Evolutionary conservation across 2,888 invertebrate species (phyloP), one percentile per base, ranked within the genome.

Genomic region (Bembecia ichneumoniformis): DNA sequence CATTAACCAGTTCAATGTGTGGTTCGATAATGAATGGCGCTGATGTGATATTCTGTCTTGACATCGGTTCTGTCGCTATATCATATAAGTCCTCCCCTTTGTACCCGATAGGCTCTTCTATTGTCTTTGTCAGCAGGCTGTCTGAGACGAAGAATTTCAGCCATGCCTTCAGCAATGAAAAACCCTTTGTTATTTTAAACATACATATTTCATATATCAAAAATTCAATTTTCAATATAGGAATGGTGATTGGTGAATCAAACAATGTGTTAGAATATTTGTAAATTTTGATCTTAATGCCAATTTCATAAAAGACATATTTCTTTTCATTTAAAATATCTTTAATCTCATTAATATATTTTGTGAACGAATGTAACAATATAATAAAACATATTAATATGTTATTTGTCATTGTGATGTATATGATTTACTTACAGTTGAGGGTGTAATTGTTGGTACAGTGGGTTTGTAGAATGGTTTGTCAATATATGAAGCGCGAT

Each of bases 391-490:
- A n/a, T 7, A 28, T 16, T 52, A 46, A 48, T 48, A 55, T 51
- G 48, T 28, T 50, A 20, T 45, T 43, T 28, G 50, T 35, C 5
- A 17, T 43, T 47, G 11, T 40, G 13, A 40, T 10, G 7, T 40
- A 28, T 28, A 9, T 9, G 28, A 28, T 28, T 67, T 78, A 82
- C 88, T 87, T 80, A 88, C 86, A 75, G 82, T 86, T 66, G 87
- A 80, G 61, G 89, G 75, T 62, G 89, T 89, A 51, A 90, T 78
- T 53, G 88, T 82, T 47, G 91, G 91, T 61, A 91, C 89, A 53
- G 91, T 91, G 52, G 91, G 89, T 71, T 89, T 87, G 74, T 91
- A 91, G 66, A 86, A 87, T 47, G 91, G 90, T 62, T 88, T 87
- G 49, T 90, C 88, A 49, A 87, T 70, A 66, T 74, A 75, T 52